phyloP scores from a whole-genome alignment of 2,797 vertebrate genomes.

The Neopelma chrysocephalum region DNA sequence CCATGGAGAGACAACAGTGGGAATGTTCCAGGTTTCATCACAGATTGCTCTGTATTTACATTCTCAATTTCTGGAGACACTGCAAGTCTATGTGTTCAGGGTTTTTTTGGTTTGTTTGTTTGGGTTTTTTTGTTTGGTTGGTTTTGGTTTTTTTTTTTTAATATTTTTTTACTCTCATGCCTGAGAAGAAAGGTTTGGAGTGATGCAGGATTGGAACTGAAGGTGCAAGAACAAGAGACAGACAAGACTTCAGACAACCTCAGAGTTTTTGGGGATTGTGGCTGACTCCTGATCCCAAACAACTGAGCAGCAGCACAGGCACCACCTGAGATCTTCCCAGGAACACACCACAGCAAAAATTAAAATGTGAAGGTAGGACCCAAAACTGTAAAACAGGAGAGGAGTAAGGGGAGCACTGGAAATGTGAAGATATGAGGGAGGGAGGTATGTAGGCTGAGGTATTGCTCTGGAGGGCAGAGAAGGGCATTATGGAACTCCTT shows the following conservation, averaged over 20 bases:
- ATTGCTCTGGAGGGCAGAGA: not conserved
- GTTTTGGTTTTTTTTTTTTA: no score
- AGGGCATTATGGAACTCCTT: not conserved
- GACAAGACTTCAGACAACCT: not conserved
- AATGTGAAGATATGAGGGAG: not conserved
- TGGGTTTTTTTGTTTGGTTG: no score
- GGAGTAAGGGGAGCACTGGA: not conserved
- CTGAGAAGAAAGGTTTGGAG: not conserved
- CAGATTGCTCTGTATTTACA: not conserved
- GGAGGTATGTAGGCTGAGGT: not conserved
- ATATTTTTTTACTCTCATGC: not conserved
- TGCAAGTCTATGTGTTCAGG: not conserved
- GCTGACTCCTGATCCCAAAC: not conserved
- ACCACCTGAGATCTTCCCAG: not conserved
- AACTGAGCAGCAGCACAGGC: not conserved
- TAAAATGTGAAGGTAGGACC: not conserved
- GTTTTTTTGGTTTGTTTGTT: no score
- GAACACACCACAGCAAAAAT: not conserved
- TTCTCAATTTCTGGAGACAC: not conserved
- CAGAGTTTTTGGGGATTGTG: not conserved
- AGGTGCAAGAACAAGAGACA: not conserved
- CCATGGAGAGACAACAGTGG: not conserved
- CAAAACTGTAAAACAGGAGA: not conserved
- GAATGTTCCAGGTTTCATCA: not conserved
- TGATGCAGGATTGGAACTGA: not conserved